These are phyloP conservation scores for Heptranchias perlo DNA, from an alignment of 2,113 vertebrate genomes.

Conservation along the genomic window DNA sequence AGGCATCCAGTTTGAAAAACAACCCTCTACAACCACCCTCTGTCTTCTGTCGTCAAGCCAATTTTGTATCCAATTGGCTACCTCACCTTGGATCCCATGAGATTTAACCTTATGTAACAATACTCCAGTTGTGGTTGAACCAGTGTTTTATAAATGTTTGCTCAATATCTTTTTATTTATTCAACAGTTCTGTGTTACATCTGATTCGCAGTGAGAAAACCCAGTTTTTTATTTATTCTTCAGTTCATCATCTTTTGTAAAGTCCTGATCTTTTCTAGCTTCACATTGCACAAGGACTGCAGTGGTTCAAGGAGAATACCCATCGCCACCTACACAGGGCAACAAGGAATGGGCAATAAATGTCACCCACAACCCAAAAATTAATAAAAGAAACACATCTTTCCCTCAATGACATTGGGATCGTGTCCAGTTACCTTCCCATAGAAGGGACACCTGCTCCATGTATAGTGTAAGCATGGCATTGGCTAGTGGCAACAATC, in stretches of 20 bases:
- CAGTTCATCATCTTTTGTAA: not conserved
- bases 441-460: conserved; percentile 6
- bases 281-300: not conserved
- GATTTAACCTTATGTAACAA: too few relatives aligned
- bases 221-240: not conserved
- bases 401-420: not conserved
- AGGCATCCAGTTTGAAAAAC: too few relatives aligned
- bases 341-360: not conserved
- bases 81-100: too few relatives aligned
- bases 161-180: not conserved
- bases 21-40: too few relatives aligned
- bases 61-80: too few relatives aligned
- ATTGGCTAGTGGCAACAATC: not conserved
- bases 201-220: not conserved
- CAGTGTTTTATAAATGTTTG: too few relatives aligned
- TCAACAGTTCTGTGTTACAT: not conserved
- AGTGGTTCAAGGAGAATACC: not conserved
- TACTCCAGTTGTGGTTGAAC: too few relatives aligned
- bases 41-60: too few relatives aligned
- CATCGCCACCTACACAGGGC: not conserved
- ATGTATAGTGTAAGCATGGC: not conserved
- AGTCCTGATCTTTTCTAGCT: too few relatives aligned
- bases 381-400: not conserved
- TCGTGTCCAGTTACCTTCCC: not conserved
- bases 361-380: not conserved